These are phyloP conservation scores for Catharus bicknelli DNA, from an alignment of 2,113 vertebrate genomes.

Conservation along the genomic window DNA sequence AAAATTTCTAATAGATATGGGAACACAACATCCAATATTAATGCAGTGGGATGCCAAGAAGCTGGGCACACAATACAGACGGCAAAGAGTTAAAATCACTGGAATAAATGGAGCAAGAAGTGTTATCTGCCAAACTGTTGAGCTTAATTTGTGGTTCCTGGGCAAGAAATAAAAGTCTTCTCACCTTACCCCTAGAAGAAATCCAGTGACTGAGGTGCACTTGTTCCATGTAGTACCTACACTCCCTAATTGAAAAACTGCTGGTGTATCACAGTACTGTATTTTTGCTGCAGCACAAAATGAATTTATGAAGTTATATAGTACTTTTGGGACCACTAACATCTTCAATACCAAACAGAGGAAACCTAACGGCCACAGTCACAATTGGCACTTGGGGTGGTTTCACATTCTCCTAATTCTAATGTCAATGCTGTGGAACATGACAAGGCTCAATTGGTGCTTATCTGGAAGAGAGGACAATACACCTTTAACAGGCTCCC, in stretches of 20 bases:
- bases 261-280: no score
- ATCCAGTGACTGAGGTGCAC: not conserved
- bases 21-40: not conserved
- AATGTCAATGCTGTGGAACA: not conserved
- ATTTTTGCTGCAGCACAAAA: not conserved
- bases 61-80: rapidly evolving
- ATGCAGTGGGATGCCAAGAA: not conserved
- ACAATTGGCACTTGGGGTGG: not conserved
- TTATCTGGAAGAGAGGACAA: not conserved
- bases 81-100: not conserved
- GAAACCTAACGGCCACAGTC: not conserved
- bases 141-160: not conserved
- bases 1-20: not conserved
- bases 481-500: not conserved
- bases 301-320: not conserved
- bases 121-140: not conserved
- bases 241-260: not conserved
- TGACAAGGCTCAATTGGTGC: rapidly evolving
- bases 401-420: not conserved
- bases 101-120: not conserved
- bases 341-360: not conserved
- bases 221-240: rapidly evolving
- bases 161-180: not conserved
- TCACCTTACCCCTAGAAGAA: not conserved
- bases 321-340: not conserved